Conservation (phyloP, 2,888 invertebrate genomes). For the Ametastegia equiseti region DNA sequence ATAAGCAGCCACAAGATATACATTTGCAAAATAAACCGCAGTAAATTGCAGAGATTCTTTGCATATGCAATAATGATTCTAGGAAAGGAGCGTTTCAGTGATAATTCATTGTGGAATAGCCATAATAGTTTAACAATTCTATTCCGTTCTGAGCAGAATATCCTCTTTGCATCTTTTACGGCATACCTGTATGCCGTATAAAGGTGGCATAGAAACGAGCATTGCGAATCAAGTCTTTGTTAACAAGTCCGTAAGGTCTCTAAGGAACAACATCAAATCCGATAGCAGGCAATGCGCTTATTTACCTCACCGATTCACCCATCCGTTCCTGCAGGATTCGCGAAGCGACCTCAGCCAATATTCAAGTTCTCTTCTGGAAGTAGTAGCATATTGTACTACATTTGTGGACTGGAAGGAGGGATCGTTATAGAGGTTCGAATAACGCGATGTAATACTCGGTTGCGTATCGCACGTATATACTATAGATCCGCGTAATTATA, state of each 20-base stretch:
- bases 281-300: neutral
- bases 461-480: neutral
- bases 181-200: neutral
- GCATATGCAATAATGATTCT: neutral
- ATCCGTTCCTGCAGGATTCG: neutral
- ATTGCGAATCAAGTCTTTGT: neutral
- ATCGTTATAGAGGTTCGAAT: neutral
- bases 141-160: neutral
- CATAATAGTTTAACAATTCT: neutral
- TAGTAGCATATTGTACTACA: neutral
- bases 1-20: neutral
- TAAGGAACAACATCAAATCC: neutral
- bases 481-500: neutral
- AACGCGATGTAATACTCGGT: too few relatives aligned
- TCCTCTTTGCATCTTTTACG: neutral
- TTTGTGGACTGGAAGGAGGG: neutral
- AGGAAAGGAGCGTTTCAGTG: neutral
- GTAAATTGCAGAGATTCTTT: neutral
- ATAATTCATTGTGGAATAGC: too few relatives aligned
- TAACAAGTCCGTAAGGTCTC: neutral
- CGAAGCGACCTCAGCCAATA: neutral
- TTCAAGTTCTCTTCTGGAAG: neutral
- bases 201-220: neutral
- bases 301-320: neutral
- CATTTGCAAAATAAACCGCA: neutral